Percentiles rank a stretch among this genome's conserved stretches.
phyloP scores from a whole-genome alignment of 2,797 vertebrate species.

The Malacoraja senta region DNA sequence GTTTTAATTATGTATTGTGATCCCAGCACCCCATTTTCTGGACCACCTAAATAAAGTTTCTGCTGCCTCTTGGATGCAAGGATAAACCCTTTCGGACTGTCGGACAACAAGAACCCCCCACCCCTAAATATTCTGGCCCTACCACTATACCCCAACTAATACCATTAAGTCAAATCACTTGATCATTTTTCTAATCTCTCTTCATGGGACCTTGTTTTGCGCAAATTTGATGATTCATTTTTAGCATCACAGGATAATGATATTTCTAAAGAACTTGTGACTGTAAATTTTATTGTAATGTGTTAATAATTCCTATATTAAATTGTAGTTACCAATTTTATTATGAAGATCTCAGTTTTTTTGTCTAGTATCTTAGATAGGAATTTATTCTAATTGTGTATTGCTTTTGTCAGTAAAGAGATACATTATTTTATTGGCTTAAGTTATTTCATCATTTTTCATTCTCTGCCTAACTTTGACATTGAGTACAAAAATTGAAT shows the following conservation, averaged over 20 bases:
- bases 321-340: neutral
- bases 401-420: neutral
- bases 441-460: neutral
- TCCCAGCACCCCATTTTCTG: too few relatives aligned
- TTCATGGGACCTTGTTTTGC: neutral
- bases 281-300: neutral
- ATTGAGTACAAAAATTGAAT: too few relatives aligned
- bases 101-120: neutral
- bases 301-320: neutral
- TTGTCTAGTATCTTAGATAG: neutral
- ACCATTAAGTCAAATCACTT: neutral
- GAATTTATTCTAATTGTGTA: neutral
- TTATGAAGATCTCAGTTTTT: neutral
- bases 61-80: neutral
- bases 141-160: neutral
- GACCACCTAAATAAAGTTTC: too few relatives aligned
- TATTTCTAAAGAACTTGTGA: neutral
- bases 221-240: neutral
- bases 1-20: too few relatives aligned
- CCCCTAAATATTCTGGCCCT: neutral
- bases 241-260: neutral
- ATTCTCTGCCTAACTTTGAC: neutral
- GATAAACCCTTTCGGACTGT: neutral
- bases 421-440: neutral
- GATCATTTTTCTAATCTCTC: neutral